phyloP scores from a whole-genome alignment of 2,888 invertebrate genomes.

The Leptopterna dolabrata region DNA sequence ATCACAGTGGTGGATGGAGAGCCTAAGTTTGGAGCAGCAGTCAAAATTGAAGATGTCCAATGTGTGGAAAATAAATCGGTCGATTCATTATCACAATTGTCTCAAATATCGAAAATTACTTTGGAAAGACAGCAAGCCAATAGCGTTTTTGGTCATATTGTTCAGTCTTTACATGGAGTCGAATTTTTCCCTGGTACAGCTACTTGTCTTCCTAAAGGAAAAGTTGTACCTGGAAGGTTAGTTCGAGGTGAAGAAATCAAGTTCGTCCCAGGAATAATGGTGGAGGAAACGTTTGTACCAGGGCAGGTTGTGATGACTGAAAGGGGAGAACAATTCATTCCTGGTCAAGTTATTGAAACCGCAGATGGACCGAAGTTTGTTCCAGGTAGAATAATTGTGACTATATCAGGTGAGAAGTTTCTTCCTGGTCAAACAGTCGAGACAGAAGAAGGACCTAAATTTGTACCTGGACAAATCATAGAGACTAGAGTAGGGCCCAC shows the following conservation, averaged over 20 bases:
- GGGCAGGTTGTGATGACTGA: slow-evolving; percentile 78
- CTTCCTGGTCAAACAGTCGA: slow-evolving; percentile 80
- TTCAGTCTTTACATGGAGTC: slow-evolving; percentile 75
- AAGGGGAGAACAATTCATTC: slow-evolving; percentile 77
- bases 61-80: slow-evolving; percentile 65
- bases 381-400: slow-evolving; percentile 81
- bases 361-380: slow-evolving; percentile 79
- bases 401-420: slow-evolving; percentile 75
- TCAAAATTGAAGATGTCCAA: slow-evolving; percentile 71
- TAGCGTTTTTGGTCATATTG: slow-evolving; percentile 75
- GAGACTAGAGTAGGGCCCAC: slow-evolving; percentile 81
- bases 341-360: slow-evolving; percentile 79
- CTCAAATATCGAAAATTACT: slow-evolving; percentile 53
- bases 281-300: slow-evolving; percentile 76
- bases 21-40: slow-evolving; percentile 71
- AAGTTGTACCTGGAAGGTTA: slow-evolving; percentile 74
- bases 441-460: slow-evolving; percentile 77
- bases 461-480: slow-evolving; percentile 83
- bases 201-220: slow-evolving; percentile 70
- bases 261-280: slow-evolving; percentile 78
- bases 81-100: slow-evolving; percentile 46
- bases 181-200: slow-evolving; percentile 75
- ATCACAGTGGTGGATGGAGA: slow-evolving; percentile 70
- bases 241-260: slow-evolving; percentile 74
- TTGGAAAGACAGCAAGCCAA: slow-evolving; percentile 60